These are phyloP conservation scores for Lamprotornis superbus DNA, from an alignment of 2,113 vertebrate species.

Conservation along the genomic window DNA sequence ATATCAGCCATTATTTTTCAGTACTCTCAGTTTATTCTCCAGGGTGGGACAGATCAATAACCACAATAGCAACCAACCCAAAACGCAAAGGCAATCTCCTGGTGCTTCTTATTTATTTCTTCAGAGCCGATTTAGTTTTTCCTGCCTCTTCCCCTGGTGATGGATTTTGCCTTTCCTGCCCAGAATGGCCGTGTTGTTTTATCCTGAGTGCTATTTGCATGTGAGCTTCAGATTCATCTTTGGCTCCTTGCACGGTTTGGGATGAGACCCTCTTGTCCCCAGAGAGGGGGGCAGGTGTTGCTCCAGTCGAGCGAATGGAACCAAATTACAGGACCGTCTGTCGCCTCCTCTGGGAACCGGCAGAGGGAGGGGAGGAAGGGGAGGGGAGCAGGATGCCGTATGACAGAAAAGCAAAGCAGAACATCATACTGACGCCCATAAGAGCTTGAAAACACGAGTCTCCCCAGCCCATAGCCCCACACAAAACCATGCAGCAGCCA, in stretches of 20 bases:
- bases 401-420: slow-evolving; percentile 56
- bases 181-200: slow-evolving; percentile 21
- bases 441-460: slow-evolving; percentile 57
- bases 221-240: slow-evolving; percentile 74
- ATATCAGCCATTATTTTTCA: slow-evolving; percentile 39
- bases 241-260: slow-evolving; percentile 76
- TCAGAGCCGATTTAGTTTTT: slow-evolving; percentile 36
- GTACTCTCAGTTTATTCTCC: slow-evolving; percentile 18
- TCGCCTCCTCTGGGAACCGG: slow-evolving; percentile 95
- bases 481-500: slow-evolving; percentile 51
- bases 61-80: slow-evolving; percentile 2
- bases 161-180: slow-evolving; percentile 47
- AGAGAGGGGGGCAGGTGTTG: slow-evolving; percentile 98
- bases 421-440: slow-evolving; percentile 40
- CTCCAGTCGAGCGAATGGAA: slow-evolving; percentile 99
- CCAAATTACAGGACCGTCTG: slow-evolving; percentile 94
- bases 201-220: slow-evolving; percentile 63
- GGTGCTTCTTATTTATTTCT: slow-evolving; percentile 49
- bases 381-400: slow-evolving; percentile 62
- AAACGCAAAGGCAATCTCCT: slow-evolving; percentile 33
- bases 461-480: slow-evolving; percentile 45
- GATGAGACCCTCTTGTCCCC: slow-evolving; percentile 82
- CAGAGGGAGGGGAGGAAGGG: slow-evolving; percentile 74
- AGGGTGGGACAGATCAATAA: slow-evolving; percentile 26
- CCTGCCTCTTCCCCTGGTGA: slow-evolving; percentile 32